A percentile compares a stretch with the other conserved stretches of the same genome.
Conservation (phyloP, 2,113 vertebrate genomes). For the Chloroceryle aenea region DNA sequence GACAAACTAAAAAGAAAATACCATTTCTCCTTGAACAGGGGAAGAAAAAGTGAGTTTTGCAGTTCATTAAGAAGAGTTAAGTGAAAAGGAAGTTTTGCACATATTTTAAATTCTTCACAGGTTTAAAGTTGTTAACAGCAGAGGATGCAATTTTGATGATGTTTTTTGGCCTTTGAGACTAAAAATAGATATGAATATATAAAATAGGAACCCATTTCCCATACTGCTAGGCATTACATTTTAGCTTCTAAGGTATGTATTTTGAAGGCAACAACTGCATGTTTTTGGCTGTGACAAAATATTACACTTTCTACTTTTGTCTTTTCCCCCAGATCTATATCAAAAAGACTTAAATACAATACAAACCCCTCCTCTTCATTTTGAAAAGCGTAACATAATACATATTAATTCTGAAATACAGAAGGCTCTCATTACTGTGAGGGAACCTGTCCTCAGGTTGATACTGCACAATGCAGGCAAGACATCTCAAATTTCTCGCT, state of each 20-base stretch:
- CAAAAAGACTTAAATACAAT: not conserved
- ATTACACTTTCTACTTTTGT: not conserved
- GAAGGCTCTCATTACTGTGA: not conserved
- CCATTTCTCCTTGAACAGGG: not conserved
- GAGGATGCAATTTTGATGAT: not conserved
- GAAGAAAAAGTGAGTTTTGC: not conserved
- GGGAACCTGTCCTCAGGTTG: not conserved
- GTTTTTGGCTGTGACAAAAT: not conserved
- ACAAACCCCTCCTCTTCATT: accelerated
- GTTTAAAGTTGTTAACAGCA: not conserved
- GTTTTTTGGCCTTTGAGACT: not conserved
- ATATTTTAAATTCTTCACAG: not conserved
- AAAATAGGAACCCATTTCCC: not conserved
- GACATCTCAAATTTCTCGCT: not conserved
- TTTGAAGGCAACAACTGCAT: not conserved
- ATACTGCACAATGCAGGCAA: not conserved
- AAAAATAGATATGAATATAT: not conserved
- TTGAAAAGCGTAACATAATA: not conserved
- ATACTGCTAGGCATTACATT: not conserved
- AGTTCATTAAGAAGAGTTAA: not conserved
- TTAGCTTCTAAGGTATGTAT: not conserved
- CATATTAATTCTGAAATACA: too few species aligned
- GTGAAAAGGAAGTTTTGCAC: not conserved
- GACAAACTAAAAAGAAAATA: not conserved
- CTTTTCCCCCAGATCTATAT: not conserved